These are phyloP conservation scores for Miltochrista miniata DNA, from an alignment of 2,888 invertebrate species.

Conservation along the genomic window DNA sequence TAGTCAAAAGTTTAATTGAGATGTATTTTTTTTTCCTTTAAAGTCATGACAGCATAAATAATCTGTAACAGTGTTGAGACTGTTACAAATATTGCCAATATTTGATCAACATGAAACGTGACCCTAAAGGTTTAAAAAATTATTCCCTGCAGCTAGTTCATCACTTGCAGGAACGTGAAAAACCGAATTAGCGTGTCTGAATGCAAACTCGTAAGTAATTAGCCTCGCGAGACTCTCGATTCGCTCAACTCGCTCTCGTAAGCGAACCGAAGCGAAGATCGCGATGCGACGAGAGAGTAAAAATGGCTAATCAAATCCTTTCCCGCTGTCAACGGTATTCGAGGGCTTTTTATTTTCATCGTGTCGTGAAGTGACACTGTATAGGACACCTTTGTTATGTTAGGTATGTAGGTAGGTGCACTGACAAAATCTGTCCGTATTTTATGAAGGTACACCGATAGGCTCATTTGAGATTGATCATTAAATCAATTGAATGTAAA, in stretches of 20 bases:
- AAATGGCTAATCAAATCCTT: slow-evolving; percentile 84
- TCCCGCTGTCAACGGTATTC: slow-evolving; percentile 72
- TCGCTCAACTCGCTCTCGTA: slow-evolving; percentile 69
- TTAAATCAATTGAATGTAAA: too few relatives aligned
- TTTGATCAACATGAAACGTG: slow-evolving; percentile 23
- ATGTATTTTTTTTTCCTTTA: too few relatives aligned
- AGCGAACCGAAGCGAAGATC: slow-evolving; percentile 79
- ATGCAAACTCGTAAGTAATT: slow-evolving; percentile 82
- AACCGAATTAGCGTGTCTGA: slow-evolving; percentile 79
- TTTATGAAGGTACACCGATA: too few relatives aligned
- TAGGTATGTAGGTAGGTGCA: slow-evolving; percentile 25
- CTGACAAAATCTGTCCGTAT: slow-evolving; percentile 21
- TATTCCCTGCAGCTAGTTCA: slow-evolving; percentile 53
- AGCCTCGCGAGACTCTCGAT: slow-evolving; percentile 82
- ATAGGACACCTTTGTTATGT: slow-evolving; percentile 43
- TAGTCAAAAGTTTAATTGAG: too few relatives aligned
- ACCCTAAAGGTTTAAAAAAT: slow-evolving; percentile 40
- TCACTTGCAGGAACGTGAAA: slow-evolving; percentile 72
- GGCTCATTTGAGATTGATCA: too few relatives aligned
- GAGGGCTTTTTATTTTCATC: slow-evolving; percentile 79
- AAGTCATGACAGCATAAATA: too few relatives aligned
- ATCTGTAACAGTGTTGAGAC: too few relatives aligned
- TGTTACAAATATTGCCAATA: too few relatives aligned
- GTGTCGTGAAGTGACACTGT: slow-evolving; percentile 75
- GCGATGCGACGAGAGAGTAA: slow-evolving; percentile 72